Base-by-base conservation (phyloP, 1,140 invertebrate species). In the Gryllus bimaculatus region DNA sequence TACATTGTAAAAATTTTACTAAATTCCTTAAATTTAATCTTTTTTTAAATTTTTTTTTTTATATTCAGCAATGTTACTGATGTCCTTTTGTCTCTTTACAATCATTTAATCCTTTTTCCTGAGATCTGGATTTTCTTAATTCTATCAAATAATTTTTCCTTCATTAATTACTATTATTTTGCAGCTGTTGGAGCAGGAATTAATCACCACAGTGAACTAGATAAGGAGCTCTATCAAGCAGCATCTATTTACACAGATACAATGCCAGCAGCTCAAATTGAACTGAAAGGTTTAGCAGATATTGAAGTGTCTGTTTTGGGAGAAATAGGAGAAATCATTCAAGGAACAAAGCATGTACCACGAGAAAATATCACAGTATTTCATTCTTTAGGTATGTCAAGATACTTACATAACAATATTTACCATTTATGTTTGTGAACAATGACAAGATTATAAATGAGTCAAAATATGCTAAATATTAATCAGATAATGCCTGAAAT, bases 131-230 rank as follows among this genome's bases (percentile, higher is more conserved):
- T 79, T 26, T 39, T 39, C 26, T 2, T 39, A 15, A 48, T 78
- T 48, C 48, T 20, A 80, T 80, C 21, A 77, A 48, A 2, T 77
- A 77, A 77, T 39, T 26, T 39, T 39, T 1, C 26, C 26, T 39
- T 39, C 26, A 39, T 39, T 39, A 12, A 77, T 21, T 21, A 77
- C 76, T 20, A 49, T 78, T 74, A 39, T 76, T 74, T 18, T 81
- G 75, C 47, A 88, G 87, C 87, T 78, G 83, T 88, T 73, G 87
- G 88, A 12, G 85, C 84, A 48, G 85, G 86, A 15, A 80, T 81
- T 26, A 83, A 79, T 39, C 85, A 86, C 75, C 84, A 85, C 79
- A 82, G 82, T 18, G 87, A 88, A 80, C 77, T 88, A 13, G 81
- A 83, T 8, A 49, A 82, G 7, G 83, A 85, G 20, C 82, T 86